Conservation (phyloP, 2,113 vertebrate genomes). For the Callithrix jacchus region DNA sequence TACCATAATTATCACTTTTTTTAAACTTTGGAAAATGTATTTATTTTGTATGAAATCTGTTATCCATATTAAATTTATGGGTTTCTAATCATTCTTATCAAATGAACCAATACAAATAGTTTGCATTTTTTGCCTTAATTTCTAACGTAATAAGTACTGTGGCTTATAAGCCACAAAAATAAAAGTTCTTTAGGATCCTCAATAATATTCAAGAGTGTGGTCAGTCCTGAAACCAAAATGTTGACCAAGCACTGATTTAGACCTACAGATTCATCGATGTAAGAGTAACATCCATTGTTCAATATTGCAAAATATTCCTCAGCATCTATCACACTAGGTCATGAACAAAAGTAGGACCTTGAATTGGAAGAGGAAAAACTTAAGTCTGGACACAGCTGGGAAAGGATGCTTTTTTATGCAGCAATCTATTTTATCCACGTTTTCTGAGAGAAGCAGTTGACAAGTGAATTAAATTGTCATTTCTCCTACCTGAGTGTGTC, state of each 20-base stretch:
- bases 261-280: background rate
- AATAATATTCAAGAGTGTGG: background rate
- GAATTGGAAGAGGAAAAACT: background rate
- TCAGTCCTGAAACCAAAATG: background rate
- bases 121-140: background rate
- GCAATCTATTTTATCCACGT: background rate
- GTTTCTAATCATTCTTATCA: background rate
- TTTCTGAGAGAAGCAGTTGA: background rate
- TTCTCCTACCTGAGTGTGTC: background rate
- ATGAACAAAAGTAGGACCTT: background rate
- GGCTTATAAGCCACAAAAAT: background rate
- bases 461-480: background rate
- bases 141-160: background rate
- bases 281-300: background rate
- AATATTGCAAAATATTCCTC: background rate
- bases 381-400: background rate
- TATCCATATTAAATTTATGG: background rate
- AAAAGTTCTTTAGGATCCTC: background rate
- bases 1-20: background rate
- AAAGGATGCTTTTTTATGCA: background rate
- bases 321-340: background rate
- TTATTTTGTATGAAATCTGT: background rate
- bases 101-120: background rate
- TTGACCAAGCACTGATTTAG: background rate
- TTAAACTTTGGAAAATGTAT: background rate